These are phyloP conservation scores for Drosophila meridiana DNA, from an alignment of 2,888 invertebrate species.

Conservation along the genomic window DNA sequence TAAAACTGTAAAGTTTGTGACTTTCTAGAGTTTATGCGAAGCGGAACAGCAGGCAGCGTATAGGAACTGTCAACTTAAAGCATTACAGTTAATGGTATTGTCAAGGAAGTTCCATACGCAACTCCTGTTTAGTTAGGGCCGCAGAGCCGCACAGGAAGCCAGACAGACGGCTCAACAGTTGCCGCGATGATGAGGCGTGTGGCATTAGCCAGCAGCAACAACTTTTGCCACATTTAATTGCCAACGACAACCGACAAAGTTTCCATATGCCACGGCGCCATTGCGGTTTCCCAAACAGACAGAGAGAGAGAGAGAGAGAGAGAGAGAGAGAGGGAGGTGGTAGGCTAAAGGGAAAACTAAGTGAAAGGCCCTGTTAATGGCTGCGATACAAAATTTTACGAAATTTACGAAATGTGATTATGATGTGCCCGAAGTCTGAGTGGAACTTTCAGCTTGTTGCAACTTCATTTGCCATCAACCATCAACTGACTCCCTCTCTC, in stretches of 20 bases:
- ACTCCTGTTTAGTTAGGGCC: constrained; percentile 11
- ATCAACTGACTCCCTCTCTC: not conserved
- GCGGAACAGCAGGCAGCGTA: not conserved
- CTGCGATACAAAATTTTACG: constrained; percentile 36
- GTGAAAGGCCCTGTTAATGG: constrained; percentile 54
- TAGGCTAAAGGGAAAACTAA: constrained; percentile 3
- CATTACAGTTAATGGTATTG: constrained; percentile 17
- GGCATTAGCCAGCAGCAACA: constrained; percentile 45
- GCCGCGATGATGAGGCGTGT: constrained; percentile 32
- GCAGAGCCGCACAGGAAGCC: constrained; percentile 45
- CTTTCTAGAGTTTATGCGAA: constrained; percentile 8
- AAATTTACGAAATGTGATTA: constrained; percentile 58
- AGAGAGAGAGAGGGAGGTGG: not conserved
- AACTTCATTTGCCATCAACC: constrained; percentile 34
- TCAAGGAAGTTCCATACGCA: constrained; percentile 20
- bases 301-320: not conserved
- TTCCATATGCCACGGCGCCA: constrained; percentile 51
- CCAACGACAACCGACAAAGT: constrained; percentile 54
- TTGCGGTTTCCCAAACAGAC: constrained; percentile 29
- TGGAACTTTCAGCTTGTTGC: constrained; percentile 31
- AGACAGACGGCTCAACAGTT: constrained; percentile 28
- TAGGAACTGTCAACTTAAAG: constrained; percentile 8
- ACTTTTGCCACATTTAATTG: constrained; percentile 61
- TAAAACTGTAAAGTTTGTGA: not conserved
- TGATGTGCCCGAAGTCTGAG: constrained; percentile 22